Evolutionary conservation across 2,888 invertebrate genomes (phyloP), one percentile per base, ranked within the genome.

Genomic region (Nowickia ferox): DNA sequence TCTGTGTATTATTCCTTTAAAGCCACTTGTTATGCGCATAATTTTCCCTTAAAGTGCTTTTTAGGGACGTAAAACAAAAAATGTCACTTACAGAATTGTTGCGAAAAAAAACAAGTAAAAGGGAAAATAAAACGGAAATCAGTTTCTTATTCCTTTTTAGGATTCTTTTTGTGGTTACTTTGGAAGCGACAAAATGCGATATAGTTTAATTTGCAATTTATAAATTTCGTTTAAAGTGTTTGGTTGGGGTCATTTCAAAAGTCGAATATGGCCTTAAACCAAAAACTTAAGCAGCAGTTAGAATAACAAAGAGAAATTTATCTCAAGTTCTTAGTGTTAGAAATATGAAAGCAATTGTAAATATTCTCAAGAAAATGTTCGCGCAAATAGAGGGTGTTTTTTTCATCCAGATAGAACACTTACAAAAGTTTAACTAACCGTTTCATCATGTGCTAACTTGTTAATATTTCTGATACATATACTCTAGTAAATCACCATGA

Each of bases 1-100:
- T 69, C 77, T 82, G 53, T 74, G 68, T 81, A 77, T 85, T 71
- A 75, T 82, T 71, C 59, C 44, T 69, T 86, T 82, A 66, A 82
- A 82, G 48, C 78, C 82, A 82, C 78, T 86, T 82, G 82, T 69
- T 86, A 86, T 86, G 85, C 82, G 85, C 85, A 86, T 86, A 86
- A 82, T 86, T 79, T 82, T 85, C 69, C 30, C 57, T 75, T 82
- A 17, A 79, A 86, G 78, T 71, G 66, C 63, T 53, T 71, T 86
- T 78, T 22, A 63, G 65, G 78, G 59, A 86, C 59, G 65, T 82
- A 79, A 86, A 86, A 75, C 75, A 82, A 86, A 86, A 30, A 82
- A 71, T 86, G 85, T 82, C 85, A 86, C 44, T 53, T 53, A 59
- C 85, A 86, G 78, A 53, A 81, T 46, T 71, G 13, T 79, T 46